Evolutionary conservation across 92 coral and sea anemone species (phyloP), one percentile per base, ranked within the genome.

Genomic region (Phenganax subtilis): DNA sequence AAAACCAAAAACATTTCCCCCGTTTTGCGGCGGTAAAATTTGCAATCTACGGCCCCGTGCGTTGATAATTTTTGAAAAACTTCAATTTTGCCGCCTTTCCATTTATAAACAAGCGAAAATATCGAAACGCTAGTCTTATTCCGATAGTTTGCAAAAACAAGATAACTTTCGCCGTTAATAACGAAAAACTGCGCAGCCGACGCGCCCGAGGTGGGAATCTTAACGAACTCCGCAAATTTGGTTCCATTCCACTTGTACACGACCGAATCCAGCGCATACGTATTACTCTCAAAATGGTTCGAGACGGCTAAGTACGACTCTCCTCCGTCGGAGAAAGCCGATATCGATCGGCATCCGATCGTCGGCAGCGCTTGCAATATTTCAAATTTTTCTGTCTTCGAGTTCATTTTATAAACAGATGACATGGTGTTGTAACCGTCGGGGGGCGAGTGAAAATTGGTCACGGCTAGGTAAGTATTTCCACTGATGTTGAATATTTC

Each of bases 341-440:
- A 51, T 56, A 81, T 47, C 14, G 71, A 80, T n/a, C 85, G 77
- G n/a, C 85, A 84, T 12, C 88, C 88, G 15, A 76, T 65, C 56
- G 88, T 81, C 17, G 63, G 82, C 12, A 86, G 58, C 25, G 66
- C 71, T 60, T 86, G 88, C 28, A 73, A 73, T 8, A 57, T 54
- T 55, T 55, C 82, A 57, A 86, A 86, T 10, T 17, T 28, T 31
- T 58, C 82, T 14, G 79, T 37, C 8, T 9, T 51, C 28, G 82
- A 53, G 10, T 56, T 66, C 63, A 86, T 84, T 53, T 72, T 75
- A 57, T 86, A 86, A 28, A 86, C 75, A 54, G 30, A 72, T 10
- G 88, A 86, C 10, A 27, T 75, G 0, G 54, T 69, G 63, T 65
- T 17, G 30, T 65, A 86, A 29, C 88, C 88, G 4, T 55, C 61